A percentile compares a stretch with the other conserved stretches of the same genome.
Evolutionary conservation across 2,888 invertebrate species (phyloP).

Genomic region (Caradrina kadenii): DNA sequence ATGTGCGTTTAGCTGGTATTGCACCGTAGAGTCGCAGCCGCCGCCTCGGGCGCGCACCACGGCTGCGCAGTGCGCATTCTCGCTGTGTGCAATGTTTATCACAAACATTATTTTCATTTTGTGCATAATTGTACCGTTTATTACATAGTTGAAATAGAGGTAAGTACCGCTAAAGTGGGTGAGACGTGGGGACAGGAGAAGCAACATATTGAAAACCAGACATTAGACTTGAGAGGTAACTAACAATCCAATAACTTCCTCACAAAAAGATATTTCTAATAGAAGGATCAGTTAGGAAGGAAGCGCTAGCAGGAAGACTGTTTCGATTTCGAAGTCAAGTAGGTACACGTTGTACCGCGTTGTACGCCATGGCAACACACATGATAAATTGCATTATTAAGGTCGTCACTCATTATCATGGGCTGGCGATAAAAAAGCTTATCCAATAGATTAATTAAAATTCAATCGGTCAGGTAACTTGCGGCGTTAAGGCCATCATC

Average conservation of each 20-base stretch:
- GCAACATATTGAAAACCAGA: not conserved
- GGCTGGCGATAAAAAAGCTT: conserved; percentile 16
- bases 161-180: conserved; percentile 15
- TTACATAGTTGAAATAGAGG: conserved; percentile 19
- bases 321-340: not conserved
- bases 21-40: conserved; percentile 56
- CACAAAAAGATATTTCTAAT: not conserved
- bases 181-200: not conserved
- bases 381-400: conserved; percentile 30
- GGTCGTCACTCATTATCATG: conserved; percentile 34
- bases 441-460: conserved; percentile 34
- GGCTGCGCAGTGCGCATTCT: conserved; percentile 53
- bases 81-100: conserved; percentile 58
- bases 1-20: conserved; percentile 72
- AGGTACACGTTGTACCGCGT: not conserved
- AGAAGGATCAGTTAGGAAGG: not conserved
- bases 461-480: conserved; percentile 17
- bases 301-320: not conserved
- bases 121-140: conserved; percentile 39
- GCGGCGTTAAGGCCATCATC: not conserved
- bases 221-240: not conserved
- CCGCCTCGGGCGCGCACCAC: conserved; percentile 39
- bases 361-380: conserved; percentile 24
- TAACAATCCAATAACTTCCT: not conserved
- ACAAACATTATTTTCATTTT: conserved; percentile 50